Conservation (phyloP, 2,797 vertebrate genomes). For the Octomys mimax region DNA sequence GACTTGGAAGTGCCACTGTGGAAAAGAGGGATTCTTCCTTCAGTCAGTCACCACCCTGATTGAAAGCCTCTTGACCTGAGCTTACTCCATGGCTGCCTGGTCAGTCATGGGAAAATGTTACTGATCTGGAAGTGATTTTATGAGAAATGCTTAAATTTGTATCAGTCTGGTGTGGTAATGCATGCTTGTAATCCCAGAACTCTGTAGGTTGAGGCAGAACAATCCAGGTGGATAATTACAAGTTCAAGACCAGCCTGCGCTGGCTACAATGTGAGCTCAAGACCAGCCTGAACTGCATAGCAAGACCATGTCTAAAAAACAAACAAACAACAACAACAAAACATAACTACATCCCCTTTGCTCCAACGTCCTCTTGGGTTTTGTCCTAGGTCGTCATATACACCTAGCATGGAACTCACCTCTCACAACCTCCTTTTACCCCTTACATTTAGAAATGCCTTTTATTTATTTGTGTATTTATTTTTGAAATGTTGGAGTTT, state of each 20-base stretch:
- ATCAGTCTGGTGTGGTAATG: no score
- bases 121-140: neutral
- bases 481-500: neutral
- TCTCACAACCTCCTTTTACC: neutral
- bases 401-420: neutral
- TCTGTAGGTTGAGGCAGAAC: no score
- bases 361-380: neutral
- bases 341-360: neutral
- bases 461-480: neutral
- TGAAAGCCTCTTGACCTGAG: neutral
- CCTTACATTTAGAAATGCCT: neutral
- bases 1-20: neutral
- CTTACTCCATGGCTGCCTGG: neutral
- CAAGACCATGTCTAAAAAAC: no score
- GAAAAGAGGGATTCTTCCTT: neutral
- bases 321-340: no score
- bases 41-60: neutral
- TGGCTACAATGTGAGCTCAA: no score
- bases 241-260: no score
- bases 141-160: neutral
- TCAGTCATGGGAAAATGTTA: neutral
- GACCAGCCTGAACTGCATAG: no score
- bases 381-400: neutral
- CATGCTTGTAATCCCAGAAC: no score
- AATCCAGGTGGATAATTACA: no score